Evolutionary conservation across 2,888 invertebrate species (phyloP).

Genomic region (Lasioglossum oenotherae): DNA sequence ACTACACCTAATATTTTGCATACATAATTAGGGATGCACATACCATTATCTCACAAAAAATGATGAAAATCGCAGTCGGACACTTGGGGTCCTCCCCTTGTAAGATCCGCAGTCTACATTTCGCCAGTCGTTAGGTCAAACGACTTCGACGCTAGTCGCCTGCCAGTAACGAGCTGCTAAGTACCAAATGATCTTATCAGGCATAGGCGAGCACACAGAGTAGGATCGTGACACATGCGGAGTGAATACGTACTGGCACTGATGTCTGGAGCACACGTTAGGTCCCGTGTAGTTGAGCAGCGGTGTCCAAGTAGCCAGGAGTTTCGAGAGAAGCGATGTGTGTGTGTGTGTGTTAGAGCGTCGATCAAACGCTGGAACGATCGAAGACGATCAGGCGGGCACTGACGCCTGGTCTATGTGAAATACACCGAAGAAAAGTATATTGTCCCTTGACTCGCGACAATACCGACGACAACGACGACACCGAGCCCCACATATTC

Average conservation of each 20-base stretch:
- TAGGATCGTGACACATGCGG: neutral
- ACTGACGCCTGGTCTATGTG: conserved; percentile 14
- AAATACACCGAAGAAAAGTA: conserved; percentile 35
- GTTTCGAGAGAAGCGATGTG: neutral
- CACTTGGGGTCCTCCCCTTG: too few relatives aligned
- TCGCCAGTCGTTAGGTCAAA: neutral
- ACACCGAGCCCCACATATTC: conserved; percentile 23
- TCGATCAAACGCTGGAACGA: conserved; percentile 34
- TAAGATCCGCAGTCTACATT: neutral
- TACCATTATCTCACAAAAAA: too few relatives aligned
- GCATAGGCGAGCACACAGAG: neutral
- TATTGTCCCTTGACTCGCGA: neutral
- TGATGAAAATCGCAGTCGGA: too few relatives aligned
- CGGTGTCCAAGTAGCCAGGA: neutral
- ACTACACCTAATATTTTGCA: too few relatives aligned
- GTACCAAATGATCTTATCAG: conserved; percentile 23
- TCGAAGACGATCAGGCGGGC: neutral
- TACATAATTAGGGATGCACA: too few relatives aligned
- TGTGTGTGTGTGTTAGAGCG: neutral
- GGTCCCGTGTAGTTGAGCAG: conserved; percentile 15
- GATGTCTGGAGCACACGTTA: conserved; percentile 27
- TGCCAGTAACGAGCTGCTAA: conserved; percentile 29
- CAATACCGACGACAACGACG: conserved; percentile 13
- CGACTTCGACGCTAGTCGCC: conserved; percentile 16
- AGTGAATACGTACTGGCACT: conserved; percentile 46